These are phyloP conservation scores for Vombatus ursinus DNA, from an alignment of 2,113 vertebrate species.

Conservation along the genomic window DNA sequence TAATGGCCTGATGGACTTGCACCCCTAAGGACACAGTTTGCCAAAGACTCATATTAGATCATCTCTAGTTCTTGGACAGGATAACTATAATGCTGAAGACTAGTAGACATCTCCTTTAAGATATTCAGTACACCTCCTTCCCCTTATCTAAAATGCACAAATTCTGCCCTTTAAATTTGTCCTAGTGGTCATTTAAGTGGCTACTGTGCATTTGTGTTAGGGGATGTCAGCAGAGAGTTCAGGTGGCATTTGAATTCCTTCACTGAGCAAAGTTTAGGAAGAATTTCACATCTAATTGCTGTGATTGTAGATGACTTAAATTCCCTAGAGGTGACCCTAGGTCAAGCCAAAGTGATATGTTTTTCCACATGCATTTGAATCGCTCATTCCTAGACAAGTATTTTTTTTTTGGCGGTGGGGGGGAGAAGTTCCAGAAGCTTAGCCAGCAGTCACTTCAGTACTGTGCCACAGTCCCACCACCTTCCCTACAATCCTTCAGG, in stretches of 20 bases:
- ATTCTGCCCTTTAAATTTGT: not conserved
- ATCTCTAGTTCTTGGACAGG: not conserved
- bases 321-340: not conserved
- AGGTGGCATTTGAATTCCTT: not conserved
- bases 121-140: not conserved
- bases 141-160: not conserved
- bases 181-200: not conserved
- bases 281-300: not conserved
- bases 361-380: not conserved
- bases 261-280: not conserved
- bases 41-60: not conserved
- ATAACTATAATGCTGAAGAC: not conserved
- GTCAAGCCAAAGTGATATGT: not conserved
- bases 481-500: not conserved
- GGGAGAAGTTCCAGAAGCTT: not conserved
- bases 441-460: not conserved
- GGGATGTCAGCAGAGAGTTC: not conserved
- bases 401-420: not conserved
- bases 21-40: not conserved
- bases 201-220: not conserved
- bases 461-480: not conserved
- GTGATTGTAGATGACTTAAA: not conserved
- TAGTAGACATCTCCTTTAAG: not conserved
- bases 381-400: not conserved
- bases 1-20: not conserved